phyloP scores from a whole-genome alignment of 2,113 vertebrate genomes.

The Pogonocichla stellata region DNA sequence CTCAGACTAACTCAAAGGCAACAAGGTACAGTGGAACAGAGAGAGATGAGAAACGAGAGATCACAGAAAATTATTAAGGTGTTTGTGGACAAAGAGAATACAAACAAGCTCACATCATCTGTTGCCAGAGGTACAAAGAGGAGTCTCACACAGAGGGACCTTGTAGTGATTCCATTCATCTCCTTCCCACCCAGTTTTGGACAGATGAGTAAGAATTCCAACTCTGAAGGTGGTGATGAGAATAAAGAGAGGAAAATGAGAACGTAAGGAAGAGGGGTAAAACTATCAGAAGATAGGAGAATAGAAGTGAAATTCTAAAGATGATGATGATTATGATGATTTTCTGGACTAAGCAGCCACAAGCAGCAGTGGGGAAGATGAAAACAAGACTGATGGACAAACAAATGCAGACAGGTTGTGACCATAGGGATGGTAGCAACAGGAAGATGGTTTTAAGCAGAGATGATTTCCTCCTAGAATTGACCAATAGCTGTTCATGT shows the following conservation, averaged over 20 bases:
- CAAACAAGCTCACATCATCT: not conserved
- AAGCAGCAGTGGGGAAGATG: not conserved
- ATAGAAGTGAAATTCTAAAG: not conserved
- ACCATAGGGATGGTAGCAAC: accelerated
- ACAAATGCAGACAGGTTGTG: not conserved
- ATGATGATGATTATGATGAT: accelerated
- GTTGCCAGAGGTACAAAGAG: not conserved
- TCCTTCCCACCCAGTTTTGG: not conserved
- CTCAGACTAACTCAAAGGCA: not conserved
- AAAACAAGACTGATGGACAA: not conserved
- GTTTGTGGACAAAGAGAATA: not conserved
- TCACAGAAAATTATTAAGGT: not conserved
- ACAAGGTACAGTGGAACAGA: not conserved
- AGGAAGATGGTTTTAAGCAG: not conserved
- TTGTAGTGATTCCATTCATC: not conserved
- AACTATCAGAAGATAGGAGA: not conserved
- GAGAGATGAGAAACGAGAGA: not conserved
- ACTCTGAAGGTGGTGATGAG: accelerated
- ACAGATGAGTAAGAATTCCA: not conserved
- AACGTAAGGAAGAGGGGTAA: accelerated
- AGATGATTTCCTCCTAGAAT: accelerated
- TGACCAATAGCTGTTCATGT: accelerated
- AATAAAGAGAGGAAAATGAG: not conserved
- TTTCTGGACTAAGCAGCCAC: not conserved
- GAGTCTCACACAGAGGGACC: not conserved